Evolutionary conservation across 64 coral and sea anemone genomes (phyloP).

Genomic region (Anthopleura sola): DNA sequence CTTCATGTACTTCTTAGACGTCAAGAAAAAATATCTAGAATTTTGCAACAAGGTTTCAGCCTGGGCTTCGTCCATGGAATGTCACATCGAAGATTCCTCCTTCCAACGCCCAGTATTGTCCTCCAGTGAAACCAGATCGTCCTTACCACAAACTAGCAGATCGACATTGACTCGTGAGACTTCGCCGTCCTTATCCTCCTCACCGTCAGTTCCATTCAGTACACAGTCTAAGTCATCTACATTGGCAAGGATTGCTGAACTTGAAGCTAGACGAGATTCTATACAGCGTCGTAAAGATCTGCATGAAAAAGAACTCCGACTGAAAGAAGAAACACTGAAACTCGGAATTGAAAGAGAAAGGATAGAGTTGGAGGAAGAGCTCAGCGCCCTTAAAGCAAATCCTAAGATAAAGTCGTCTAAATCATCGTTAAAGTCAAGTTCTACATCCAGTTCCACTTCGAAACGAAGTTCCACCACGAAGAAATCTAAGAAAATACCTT

Average conservation of each 20-base stretch:
- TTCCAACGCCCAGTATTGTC: background rate
- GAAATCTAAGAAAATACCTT: background rate
- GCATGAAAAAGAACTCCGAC: background rate
- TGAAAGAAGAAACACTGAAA: slow-evolving; percentile 18
- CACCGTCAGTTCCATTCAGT: background rate
- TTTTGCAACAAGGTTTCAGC: slow-evolving; percentile 21
- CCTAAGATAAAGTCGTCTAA: no score
- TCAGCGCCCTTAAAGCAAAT: background rate
- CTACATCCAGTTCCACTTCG: background rate
- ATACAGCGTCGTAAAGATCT: slow-evolving; percentile 17
- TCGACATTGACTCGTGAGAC: no score
- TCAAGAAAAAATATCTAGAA: no score
- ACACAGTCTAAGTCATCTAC: background rate
- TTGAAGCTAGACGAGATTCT: slow-evolving; percentile 14
- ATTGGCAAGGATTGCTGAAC: slow-evolving; percentile 16
- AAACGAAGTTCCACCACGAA: background rate
- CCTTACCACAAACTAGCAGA: background rate
- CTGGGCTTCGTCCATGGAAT: slow-evolving; percentile 3
- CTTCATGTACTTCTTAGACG: no score
- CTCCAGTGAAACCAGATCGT: no score
- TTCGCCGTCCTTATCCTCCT: no score
- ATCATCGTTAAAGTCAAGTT: background rate
- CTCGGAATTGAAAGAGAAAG: slow-evolving; percentile 17
- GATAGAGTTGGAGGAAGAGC: slow-evolving; percentile 14
- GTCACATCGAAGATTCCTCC: background rate